Evolutionary conservation across 2,888 invertebrate genomes (phyloP).

Genomic region (Laothoe populi): DNA sequence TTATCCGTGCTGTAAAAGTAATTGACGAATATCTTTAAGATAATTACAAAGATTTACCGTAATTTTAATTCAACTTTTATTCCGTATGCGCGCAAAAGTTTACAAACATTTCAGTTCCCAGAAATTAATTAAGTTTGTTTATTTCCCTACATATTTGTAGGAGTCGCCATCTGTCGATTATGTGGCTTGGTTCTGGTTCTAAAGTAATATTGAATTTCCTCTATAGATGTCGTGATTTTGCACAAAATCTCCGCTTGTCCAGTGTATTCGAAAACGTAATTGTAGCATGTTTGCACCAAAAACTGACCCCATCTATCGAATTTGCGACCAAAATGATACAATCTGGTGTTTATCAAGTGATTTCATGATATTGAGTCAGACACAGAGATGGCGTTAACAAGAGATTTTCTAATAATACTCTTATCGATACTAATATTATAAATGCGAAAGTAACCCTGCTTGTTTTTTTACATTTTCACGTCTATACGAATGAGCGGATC

Average conservation of each 20-base stretch:
- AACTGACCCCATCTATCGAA: constrained; percentile 1
- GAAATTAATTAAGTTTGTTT: constrained; percentile 1
- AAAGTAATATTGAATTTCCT: neutral
- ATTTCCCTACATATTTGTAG: neutral
- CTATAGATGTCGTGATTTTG: neutral
- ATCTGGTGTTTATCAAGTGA: neutral
- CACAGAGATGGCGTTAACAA: constrained; percentile 8
- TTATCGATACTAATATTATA: too few relatives aligned
- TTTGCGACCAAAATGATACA: neutral
- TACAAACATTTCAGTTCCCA: constrained; percentile 2
- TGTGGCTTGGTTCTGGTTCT: neutral
- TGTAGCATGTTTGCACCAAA: neutral
- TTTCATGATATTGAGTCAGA: neutral
- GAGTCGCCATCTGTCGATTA: constrained; percentile 3
- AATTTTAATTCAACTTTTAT: neutral
- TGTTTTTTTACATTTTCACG: too few relatives aligned
- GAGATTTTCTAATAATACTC: neutral
- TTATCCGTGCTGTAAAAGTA: neutral
- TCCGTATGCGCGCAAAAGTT: constrained; percentile 1
- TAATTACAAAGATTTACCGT: neutral
- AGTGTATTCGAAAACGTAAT: neutral
- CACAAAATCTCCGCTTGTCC: neutral
- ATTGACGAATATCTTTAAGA: neutral
- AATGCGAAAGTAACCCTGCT: too few relatives aligned
- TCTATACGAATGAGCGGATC: too few relatives aligned